These are phyloP conservation scores for Eleginops maclovinus DNA, from an alignment of 2,113 vertebrate genomes.

Conservation along the genomic window DNA sequence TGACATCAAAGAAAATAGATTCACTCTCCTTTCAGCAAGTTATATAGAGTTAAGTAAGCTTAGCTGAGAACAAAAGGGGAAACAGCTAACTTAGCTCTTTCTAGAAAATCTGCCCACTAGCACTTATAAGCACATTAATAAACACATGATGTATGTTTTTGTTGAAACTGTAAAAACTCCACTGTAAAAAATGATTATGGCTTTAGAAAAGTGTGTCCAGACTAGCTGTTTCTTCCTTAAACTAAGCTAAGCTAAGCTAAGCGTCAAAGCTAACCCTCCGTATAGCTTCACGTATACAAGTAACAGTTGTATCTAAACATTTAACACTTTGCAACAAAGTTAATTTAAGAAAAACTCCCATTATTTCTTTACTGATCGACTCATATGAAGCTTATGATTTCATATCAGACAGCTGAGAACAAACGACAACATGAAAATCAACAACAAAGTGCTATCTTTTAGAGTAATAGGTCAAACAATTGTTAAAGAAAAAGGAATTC, in stretches of 20 bases:
- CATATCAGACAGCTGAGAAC: not conserved
- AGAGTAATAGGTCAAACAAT: not conserved
- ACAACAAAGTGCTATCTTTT: not conserved
- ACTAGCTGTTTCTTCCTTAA: constrained; percentile 2
- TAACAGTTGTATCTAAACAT: not conserved
- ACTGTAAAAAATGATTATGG: not conserved
- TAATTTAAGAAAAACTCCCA: not conserved
- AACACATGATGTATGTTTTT: too few relatives aligned
- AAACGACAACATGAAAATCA: not conserved
- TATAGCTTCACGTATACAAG: not conserved
- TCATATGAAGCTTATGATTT: not conserved
- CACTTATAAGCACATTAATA: too few relatives aligned
- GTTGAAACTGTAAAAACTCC: too few relatives aligned
- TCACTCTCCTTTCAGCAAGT: not conserved
- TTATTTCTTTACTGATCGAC: not conserved
- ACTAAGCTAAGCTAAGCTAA: not conserved
- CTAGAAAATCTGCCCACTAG: not conserved
- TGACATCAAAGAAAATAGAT: not conserved
- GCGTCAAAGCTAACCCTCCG: not conserved
- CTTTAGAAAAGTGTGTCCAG: not conserved
- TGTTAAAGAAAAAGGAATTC: not conserved
- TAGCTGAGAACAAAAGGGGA: not conserved
- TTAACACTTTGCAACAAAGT: not conserved
- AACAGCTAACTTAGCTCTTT: not conserved
- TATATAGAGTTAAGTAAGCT: not conserved